A percentile compares a stretch with the other conserved stretches of the same genome.
Conservation (phyloP, 2,113 vertebrate species). For the Alexandromys fortis region DNA sequence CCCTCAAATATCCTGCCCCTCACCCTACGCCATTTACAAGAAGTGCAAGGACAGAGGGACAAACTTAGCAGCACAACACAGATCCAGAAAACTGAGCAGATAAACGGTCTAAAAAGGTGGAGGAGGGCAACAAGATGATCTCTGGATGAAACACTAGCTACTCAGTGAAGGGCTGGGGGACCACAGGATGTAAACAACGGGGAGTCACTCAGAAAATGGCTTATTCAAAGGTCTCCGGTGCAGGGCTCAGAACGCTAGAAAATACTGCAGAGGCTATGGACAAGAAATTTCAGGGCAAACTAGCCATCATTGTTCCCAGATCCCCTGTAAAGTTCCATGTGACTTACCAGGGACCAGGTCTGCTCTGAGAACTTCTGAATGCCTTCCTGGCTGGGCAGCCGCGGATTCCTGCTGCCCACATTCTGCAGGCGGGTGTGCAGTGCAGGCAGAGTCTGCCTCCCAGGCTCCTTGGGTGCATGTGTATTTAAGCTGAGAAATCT, state of each 20-base stretch:
- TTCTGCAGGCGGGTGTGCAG: not conserved
- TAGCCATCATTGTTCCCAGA: not conserved
- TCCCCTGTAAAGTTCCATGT: not conserved
- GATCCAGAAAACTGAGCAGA: not conserved
- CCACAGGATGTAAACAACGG: no score
- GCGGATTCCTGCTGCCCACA: not conserved
- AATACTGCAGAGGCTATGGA: not conserved
- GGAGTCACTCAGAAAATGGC: not conserved
- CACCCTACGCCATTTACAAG: not conserved
- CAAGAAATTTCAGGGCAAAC: not conserved
- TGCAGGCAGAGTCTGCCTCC: not conserved
- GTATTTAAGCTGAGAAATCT: not conserved
- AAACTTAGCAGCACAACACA: not conserved
- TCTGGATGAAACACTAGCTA: not conserved
- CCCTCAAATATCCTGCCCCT: not conserved
- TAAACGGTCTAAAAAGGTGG: not conserved
- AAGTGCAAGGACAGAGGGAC: not conserved
- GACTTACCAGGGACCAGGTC: not conserved
- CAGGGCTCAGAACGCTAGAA: not conserved
- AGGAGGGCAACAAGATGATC: not conserved
- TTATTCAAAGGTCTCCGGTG: not conserved
- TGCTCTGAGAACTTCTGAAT: not conserved
- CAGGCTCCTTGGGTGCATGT: not conserved
- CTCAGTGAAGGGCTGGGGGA: not conserved
- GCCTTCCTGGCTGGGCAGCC: not conserved